phyloP scores from a whole-genome alignment of 1,140 invertebrate species.

The Acromyrmex heyeri region DNA sequence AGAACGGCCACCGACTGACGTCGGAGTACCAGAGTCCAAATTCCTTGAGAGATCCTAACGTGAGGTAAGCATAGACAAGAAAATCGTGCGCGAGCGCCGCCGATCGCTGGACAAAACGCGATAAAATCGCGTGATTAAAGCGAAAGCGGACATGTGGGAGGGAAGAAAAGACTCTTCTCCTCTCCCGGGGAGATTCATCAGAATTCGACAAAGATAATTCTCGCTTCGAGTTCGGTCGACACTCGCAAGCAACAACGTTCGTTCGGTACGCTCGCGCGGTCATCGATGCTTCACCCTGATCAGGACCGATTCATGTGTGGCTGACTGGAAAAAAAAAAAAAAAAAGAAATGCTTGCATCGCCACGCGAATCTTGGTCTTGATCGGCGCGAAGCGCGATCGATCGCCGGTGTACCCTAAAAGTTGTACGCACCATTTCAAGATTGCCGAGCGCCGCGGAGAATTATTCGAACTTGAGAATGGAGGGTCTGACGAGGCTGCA shows the following conservation, averaged over 20 bases:
- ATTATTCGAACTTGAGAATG: conserved; percentile 86
- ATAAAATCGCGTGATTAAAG: conserved; percentile 22
- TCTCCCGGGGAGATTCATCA: conserved; percentile 26
- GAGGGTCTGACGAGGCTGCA: conserved; percentile 86
- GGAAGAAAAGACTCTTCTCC: not conserved
- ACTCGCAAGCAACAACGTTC: conserved; percentile 25
- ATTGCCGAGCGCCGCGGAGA: conserved; percentile 83
- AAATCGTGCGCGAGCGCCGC: conserved; percentile 76
- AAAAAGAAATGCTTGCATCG: not conserved
- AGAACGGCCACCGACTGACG: conserved; percentile 70
- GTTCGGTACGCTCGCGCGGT: conserved; percentile 80
- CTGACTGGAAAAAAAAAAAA: not conserved
- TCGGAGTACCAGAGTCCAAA: conserved; percentile 84
- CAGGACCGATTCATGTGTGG: not conserved
- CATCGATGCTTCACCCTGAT: conserved; percentile 57
- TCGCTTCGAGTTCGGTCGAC: conserved; percentile 14
- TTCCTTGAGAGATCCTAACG: conserved; percentile 80
- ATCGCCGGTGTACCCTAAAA: conserved; percentile 55
- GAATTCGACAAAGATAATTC: conserved; percentile 27
- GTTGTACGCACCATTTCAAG: conserved; percentile 82
- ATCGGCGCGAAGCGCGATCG: conserved; percentile 33
- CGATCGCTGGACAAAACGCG: conserved; percentile 19
- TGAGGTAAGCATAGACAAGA: conserved; percentile 85
- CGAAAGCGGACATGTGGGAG: conserved; percentile 9
- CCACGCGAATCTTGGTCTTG: conserved; percentile 1